Evolutionary conservation across 2,113 vertebrate genomes (phyloP).

Genomic region (Triplophysa tibetana): DNA sequence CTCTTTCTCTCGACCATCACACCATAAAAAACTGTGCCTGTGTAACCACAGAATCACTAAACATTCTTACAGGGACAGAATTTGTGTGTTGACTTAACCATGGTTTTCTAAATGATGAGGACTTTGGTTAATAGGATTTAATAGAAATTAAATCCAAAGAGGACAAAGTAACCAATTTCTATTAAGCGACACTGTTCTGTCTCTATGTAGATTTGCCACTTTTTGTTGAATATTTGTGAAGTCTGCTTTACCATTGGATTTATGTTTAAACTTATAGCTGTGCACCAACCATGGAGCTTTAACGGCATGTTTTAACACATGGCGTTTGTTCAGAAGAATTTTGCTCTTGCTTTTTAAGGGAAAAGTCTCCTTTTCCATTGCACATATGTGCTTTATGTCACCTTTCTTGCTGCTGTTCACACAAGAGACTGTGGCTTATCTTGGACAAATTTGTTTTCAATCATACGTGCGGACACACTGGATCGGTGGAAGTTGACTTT

Average conservation of each 20-base stretch:
- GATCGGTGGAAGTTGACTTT: too few species aligned
- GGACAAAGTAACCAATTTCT: too few species aligned
- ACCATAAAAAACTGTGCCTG: background rate
- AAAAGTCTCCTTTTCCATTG: background rate
- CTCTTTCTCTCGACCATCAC: slow-evolving; percentile 9
- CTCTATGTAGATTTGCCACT: background rate
- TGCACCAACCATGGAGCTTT: background rate
- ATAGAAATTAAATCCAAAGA: background rate
- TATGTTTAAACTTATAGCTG: background rate
- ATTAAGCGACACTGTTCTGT: background rate
- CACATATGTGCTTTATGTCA: slow-evolving; percentile 1
- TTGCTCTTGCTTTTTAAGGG: slow-evolving; percentile 6
- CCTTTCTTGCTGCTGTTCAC: slow-evolving; percentile 15
- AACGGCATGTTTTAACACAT: slow-evolving; percentile 14
- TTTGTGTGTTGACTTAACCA: background rate
- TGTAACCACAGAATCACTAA: background rate
- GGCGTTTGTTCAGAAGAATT: background rate
- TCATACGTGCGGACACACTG: too few species aligned
- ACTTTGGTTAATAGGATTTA: too few species aligned
- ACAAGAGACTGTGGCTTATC: slow-evolving; percentile 17
- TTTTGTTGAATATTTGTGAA: background rate
- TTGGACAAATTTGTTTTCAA: background rate
- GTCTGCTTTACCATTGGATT: background rate
- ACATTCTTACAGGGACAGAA: background rate
- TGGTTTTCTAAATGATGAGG: background rate